phyloP scores from a whole-genome alignment of 2,797 vertebrate species.

The Eulemur coronatus region DNA sequence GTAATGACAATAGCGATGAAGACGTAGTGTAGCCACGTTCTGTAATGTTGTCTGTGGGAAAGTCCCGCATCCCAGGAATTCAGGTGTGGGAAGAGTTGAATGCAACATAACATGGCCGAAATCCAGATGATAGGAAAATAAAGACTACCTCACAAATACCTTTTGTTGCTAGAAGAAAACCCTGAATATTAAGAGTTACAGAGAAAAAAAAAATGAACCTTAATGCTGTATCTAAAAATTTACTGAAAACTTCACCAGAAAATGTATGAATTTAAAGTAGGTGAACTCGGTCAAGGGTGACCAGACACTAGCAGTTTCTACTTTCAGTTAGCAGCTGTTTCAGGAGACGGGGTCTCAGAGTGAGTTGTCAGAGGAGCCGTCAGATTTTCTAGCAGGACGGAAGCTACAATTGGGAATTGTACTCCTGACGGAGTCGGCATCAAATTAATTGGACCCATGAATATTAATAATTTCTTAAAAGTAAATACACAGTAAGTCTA shows the following conservation, averaged over 20 bases:
- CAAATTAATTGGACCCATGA: slow-evolving; percentile 25
- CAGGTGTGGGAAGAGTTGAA: background rate
- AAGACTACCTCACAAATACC: background rate
- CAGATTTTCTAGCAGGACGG: background rate
- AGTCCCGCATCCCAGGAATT: background rate
- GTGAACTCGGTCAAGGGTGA: background rate
- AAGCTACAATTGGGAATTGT: background rate
- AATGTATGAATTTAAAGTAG: background rate
- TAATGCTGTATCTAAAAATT: background rate
- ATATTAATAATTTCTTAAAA: slow-evolving; percentile 49
- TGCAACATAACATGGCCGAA: background rate
- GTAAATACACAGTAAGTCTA: background rate
- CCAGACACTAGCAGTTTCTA: background rate
- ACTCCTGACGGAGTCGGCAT: background rate
- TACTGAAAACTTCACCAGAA: background rate
- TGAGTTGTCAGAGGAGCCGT: slow-evolving; percentile 13
- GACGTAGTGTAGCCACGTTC: background rate
- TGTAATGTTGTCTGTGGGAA: background rate
- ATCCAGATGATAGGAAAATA: background rate
- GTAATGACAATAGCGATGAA: accelerated
- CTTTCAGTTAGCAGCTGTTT: background rate
- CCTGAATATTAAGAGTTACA: background rate
- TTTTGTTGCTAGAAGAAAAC: slow-evolving; percentile 16
- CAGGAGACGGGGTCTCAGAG: background rate
- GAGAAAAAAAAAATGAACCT: background rate